Evolutionary conservation across 2,113 vertebrate species (phyloP).

Genomic region (Paraplagusia blochii): DNA sequence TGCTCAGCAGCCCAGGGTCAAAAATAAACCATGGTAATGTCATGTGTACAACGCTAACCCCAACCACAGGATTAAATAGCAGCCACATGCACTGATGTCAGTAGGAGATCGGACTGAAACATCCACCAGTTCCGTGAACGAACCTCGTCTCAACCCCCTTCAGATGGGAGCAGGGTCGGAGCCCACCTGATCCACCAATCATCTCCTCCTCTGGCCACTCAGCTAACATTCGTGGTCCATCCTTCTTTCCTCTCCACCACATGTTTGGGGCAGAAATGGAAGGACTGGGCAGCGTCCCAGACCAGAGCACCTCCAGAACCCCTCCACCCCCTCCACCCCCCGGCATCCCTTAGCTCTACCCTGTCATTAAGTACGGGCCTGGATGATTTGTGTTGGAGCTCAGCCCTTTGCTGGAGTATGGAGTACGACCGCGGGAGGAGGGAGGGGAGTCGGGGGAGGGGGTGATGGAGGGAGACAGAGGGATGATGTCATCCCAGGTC

Average conservation of each 20-base stretch:
- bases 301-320: slow-evolving; percentile 68
- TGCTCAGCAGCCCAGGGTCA: slow-evolving; percentile 43
- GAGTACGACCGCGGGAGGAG: slow-evolving; percentile 27
- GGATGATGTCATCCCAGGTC: slow-evolving; percentile 74
- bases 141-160: slow-evolving; percentile 53
- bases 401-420: slow-evolving; percentile 60
- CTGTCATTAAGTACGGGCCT: slow-evolving; percentile 72
- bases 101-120: slow-evolving; percentile 58
- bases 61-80: slow-evolving; percentile 68
- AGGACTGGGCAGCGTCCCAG: slow-evolving; percentile 62
- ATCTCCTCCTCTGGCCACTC: slow-evolving; percentile 51
- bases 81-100: slow-evolving; percentile 64
- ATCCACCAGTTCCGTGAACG: slow-evolving; percentile 52
- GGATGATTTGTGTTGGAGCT: slow-evolving; percentile 71
- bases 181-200: slow-evolving; percentile 63
- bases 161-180: slow-evolving; percentile 48
- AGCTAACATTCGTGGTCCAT: slow-evolving; percentile 57
- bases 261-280: slow-evolving; percentile 70
- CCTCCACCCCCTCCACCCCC: slow-evolving; percentile 70
- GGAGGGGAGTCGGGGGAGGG: neutral
- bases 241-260: slow-evolving; percentile 59
- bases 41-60: slow-evolving; percentile 66
- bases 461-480: slow-evolving; percentile 2
- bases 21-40: slow-evolving; percentile 68
- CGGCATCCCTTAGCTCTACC: slow-evolving; percentile 71